Percentiles rank a stretch among this genome's conserved stretches.
Conservation (phyloP, 53 echinoderm and acorn worm species). For the Zoroaster sp. region DNA sequence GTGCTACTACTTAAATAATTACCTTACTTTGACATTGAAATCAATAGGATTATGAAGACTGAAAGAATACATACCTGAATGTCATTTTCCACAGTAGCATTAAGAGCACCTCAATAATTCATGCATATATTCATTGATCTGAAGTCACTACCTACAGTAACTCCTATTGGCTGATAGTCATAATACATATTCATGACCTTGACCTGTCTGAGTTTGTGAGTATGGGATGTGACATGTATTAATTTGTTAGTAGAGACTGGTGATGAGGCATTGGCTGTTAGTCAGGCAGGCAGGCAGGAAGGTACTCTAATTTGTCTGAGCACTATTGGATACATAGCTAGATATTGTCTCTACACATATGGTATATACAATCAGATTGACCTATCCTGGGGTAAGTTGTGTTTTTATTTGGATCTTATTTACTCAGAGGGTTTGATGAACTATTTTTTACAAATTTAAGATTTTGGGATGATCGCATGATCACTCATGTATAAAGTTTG, state of each 20-base stretch:
- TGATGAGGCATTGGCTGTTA: conserved; percentile 9
- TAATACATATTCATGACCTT: conserved; percentile 40
- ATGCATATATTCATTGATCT: neutral
- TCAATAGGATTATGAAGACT: neutral
- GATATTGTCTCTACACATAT: neutral
- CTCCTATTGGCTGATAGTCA: neutral
- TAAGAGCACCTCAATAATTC: neutral
- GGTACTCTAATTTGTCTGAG: neutral
- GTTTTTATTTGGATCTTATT: neutral
- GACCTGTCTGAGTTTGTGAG: conserved; percentile 12
- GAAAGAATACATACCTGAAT: too few relatives aligned
- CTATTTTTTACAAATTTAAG: too few relatives aligned
- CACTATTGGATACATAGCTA: neutral
- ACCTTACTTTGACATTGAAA: neutral
- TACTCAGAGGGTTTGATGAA: neutral
- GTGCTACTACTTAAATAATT: neutral
- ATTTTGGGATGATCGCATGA: too few relatives aligned
- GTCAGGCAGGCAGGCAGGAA: neutral
- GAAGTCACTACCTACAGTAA: neutral
- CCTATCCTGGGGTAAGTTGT: conserved; percentile 3
- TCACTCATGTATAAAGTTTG: too few relatives aligned
- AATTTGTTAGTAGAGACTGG: conserved; percentile 26
- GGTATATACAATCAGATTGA: neutral
- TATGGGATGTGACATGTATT: conserved; percentile 38
- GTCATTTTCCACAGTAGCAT: neutral